Base-by-base conservation (phyloP, 1,140 invertebrate species). In the Drosophila sucinea region DNA sequence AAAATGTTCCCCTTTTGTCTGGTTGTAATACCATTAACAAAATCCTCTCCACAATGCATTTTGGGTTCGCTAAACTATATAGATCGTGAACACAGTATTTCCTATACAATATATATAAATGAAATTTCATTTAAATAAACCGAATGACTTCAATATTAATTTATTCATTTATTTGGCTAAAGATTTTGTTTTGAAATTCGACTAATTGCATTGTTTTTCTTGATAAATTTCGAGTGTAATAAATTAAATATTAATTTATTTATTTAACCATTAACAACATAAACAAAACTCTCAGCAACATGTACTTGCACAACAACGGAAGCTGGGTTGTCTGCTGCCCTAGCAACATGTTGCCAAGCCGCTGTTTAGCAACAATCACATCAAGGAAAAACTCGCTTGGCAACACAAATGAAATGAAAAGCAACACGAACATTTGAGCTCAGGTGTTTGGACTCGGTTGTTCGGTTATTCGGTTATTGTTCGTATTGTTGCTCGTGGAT, bases 341-440 rank as follows among this genome's bases (percentile, higher is more conserved):
- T 76, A 73, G 72, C 72, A 72, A 73, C 73, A 76, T 68, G 70
- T 67, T 76, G 70, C 51, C 1, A 57, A 35, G 17, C 30, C 6
- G 3, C 3, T 27, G 3, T 10, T 35, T n/a, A 55, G 38, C 23
- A 11, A 41, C 47, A 54, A 61, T 4, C 40, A 67, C 79, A 77
- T 60, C 62, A 67, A 73, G 33, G 38, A 62, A 79, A 84, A 84
- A 84, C 74, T 35, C 38, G 70, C 70, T 74, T 63, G 60, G 56
- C 58, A 79, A 79, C 72, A 62, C 40, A 73, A 55, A 41, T 41
- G 40, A 65, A 72, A 44, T 17, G 25, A 62, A 60, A 81, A 62
- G 41, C 38, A 41, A 63, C 60, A 60, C 47, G 41, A 68, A 72
- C 27, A 47, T 40, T 67, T 84, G 73, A 69, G 67, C 67, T 67